These are phyloP conservation scores for Rhinella marina DNA, from an alignment of 2,797 vertebrate genomes.

Conservation along the genomic window DNA sequence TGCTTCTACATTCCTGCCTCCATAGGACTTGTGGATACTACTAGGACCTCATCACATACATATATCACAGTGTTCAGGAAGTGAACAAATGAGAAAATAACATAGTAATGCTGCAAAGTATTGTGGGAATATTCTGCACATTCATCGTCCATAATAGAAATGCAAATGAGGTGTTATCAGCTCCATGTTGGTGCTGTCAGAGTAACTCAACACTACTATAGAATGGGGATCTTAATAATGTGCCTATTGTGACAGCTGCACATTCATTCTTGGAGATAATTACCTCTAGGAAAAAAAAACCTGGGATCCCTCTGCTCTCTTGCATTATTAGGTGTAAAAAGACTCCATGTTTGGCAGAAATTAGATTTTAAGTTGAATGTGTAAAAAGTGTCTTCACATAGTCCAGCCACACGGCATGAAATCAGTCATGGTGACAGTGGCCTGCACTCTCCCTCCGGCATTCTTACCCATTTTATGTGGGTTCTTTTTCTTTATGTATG, in stretches of 20 bases:
- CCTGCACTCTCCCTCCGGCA: neutral
- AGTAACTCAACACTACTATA: constrained; percentile 53
- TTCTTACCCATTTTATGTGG: neutral
- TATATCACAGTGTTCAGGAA: constrained; percentile 19
- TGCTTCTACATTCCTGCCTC: too few species aligned
- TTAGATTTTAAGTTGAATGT: constrained; percentile 40
- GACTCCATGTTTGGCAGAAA: constrained; percentile 9
- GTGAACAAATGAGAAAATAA: constrained; percentile 46
- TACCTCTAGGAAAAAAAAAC: constrained; percentile 41
- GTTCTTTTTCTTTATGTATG: neutral
- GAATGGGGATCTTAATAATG: constrained; percentile 50
- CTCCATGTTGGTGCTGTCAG: constrained; percentile 51
- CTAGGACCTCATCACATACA: neutral
- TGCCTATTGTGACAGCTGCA: constrained; percentile 56
- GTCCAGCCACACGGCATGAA: neutral
- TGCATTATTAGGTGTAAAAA: constrained; percentile 41
- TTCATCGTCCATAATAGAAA: constrained; percentile 52
- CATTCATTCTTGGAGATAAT: constrained; percentile 54
- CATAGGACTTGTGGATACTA: too few species aligned
- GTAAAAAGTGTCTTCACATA: constrained; percentile 16
- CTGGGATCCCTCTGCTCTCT: constrained; percentile 22
- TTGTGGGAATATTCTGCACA: constrained; percentile 43
- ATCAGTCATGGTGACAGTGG: constrained; percentile 5
- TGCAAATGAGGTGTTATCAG: constrained; percentile 58
- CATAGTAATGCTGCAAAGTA: constrained; percentile 22